phyloP scores from a whole-genome alignment of 2,888 invertebrate species.

The Seira sanloemensis region DNA sequence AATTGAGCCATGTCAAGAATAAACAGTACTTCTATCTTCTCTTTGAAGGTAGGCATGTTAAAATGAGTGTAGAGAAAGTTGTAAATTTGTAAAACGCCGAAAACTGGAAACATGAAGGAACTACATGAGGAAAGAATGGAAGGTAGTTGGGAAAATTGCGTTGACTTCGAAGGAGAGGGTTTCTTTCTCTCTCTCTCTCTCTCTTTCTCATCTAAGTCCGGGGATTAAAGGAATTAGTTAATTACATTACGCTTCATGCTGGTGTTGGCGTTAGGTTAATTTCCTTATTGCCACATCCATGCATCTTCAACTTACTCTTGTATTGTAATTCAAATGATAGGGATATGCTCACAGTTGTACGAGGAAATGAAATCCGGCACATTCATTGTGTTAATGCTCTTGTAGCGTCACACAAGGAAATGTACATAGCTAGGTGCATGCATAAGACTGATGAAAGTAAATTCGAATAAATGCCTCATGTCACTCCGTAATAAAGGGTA shows the following conservation, averaged over 20 bases:
- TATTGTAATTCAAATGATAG: background rate
- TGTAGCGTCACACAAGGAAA: too few relatives aligned
- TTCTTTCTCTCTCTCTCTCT: background rate
- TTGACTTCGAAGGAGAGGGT: conserved; percentile 1
- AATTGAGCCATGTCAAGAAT: too few relatives aligned
- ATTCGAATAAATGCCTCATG: background rate
- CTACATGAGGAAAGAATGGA: too few relatives aligned
- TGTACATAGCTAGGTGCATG: background rate
- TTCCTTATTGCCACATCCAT: conserved; percentile 8
- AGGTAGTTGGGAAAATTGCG: background rate
- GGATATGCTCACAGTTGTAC: too few relatives aligned
- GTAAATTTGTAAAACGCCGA: background rate
- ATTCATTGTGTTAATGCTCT: too few relatives aligned
- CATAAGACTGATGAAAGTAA: background rate
- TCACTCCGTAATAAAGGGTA: background rate
- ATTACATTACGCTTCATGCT: conserved; percentile 30
- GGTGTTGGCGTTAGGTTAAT: conserved; percentile 26
- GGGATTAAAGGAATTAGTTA: conserved; percentile 59
- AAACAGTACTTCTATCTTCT: background rate
- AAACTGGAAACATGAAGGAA: background rate
- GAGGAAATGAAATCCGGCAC: too few relatives aligned
- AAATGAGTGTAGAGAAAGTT: background rate
- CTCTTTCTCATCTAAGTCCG: conserved; percentile 15
- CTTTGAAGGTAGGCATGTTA: background rate
- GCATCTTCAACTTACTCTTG: background rate